Evolutionary conservation across 1,140 invertebrate species (phyloP).

Genomic region (Daktulosphaira vitifoliae): DNA sequence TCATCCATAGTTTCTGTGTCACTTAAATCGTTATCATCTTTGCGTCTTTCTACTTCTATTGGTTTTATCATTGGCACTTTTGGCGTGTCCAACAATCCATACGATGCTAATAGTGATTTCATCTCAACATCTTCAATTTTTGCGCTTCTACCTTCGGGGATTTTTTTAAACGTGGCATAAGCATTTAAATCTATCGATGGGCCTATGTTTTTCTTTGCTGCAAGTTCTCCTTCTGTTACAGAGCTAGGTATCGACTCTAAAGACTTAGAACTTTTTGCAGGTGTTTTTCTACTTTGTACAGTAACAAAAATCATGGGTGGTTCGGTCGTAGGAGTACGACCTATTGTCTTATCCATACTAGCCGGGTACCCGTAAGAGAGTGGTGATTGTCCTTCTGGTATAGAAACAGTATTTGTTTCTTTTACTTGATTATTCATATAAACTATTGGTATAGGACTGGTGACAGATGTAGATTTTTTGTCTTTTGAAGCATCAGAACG

Average conservation of each 20-base stretch:
- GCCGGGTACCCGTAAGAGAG: constrained; percentile 14
- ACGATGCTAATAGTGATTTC: constrained; percentile 49
- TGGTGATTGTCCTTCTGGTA: background rate
- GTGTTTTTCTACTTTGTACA: background rate
- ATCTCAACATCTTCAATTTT: constrained; percentile 44
- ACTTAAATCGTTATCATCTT: background rate
- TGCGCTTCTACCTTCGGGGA: constrained; percentile 44
- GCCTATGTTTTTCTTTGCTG: constrained; percentile 34
- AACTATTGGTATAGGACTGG: background rate
- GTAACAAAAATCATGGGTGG: constrained; percentile 4
- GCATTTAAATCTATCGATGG: constrained; percentile 43
- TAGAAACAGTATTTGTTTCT: background rate
- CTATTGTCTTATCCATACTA: background rate
- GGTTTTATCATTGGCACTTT: background rate
- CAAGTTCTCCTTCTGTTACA: background rate
- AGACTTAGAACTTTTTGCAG: background rate
- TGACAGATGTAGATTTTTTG: background rate
- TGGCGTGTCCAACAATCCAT: constrained; percentile 46
- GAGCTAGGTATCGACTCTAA: no score
- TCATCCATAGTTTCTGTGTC: constrained; percentile 8
- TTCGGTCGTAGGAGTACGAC: background rate
- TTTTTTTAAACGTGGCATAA: constrained; percentile 51
- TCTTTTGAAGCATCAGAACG: background rate
- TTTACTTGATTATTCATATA: background rate
- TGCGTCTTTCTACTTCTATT: background rate